Base-by-base conservation (phyloP, 2,888 invertebrate genomes). In the Pristionchus mayeri region DNA sequence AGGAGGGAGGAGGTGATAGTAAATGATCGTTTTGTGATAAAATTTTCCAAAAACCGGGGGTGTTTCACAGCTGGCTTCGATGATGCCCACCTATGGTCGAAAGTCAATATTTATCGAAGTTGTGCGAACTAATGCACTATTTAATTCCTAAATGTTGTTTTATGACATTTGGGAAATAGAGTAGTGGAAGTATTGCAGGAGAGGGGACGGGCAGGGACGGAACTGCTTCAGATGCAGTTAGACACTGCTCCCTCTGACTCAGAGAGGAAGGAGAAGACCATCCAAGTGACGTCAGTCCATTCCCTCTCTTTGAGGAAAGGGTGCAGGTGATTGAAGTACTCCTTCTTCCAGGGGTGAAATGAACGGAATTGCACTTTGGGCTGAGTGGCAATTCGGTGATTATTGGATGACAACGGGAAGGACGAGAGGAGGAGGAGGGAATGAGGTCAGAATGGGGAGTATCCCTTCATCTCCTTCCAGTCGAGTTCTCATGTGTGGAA, bases 321-420 rank as follows among this genome's bases (percentile, higher is more conserved):
- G 7, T 44, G 44, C 6, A 44, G 6, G 7, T 13, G 13, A 9
- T 9, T 44, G 6, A 44, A 44, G 44, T 44, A 44, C 44, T n/a
- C 44, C 13, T 44, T 44, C 44, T 44, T 88, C 54, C 57, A 90
- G 89, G 0, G 24, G 50, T 16, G 87, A 86, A n/a, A 87, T 88
- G 37, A 91, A 91, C 71, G 91, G 87, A n/a, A 75, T 91, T 16
- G 87, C 89, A 11, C 57, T 91, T 21, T 91, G 91, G 91, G 87
- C 90, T 85, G 90, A 91, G 40, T 91, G 88, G 88, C 34, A 87
- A 21, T 88, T 88, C 27, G 88, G 86, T 24, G 85, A 85, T 2
- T 79, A 79, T 54, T 52, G 54, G 54, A 48, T 79, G 54, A 40
- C 79, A 0, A 79, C 54, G 21, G 79, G 79, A 54, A 54, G 79